Evolutionary conservation across 2,888 invertebrate genomes (phyloP), one percentile per base, ranked within the genome.

Genomic region (Dolomedes plantarius): DNA sequence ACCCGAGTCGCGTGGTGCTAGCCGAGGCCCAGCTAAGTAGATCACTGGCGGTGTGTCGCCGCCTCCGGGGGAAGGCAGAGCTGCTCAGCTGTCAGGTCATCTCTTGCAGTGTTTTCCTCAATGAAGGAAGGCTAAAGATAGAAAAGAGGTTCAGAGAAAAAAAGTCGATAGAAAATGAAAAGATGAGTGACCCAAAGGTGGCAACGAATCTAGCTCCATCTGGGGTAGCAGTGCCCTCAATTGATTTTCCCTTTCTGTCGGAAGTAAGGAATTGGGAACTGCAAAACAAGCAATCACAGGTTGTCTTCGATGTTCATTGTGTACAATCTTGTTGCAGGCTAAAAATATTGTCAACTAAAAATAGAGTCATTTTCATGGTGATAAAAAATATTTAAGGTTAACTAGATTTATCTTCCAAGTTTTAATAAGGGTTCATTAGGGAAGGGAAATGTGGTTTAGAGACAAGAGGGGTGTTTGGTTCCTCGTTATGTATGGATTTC

Each of bases 71-170:
- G 73, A 75, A 69, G 39, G 39, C 65, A 56, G 71, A 50, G 80
- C 46, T 23, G 39, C 23, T 13, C 16, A 11, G 39, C 79, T 69
- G 39, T 62, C 72, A 72, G 79, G 79, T 79, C 79, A 79, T 28
- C 39, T 81, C 50, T 82, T 41, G 69, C 67, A 36, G 46, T 67
- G 46, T 39, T 75, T 80, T 82, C 81, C 81, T 82, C 69, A 82
- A 82, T 56, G 69, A 74, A 74, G 31, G 46, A 19, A 75, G 16
- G 75, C 81, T 82, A 82, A 82, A 82, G 81, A 74, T 82, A 82
- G 81, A 68, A 82, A 56, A 56, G 5, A 23, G 23, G 23, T 2
- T 3, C 1, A 11, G 23, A 36, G n/a, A n/a, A n/a, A 56, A 23
- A 56, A 23, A 23, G 23, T 5, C 3, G 23, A 56, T 23, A 19